Evolutionary conservation across 2,797 vertebrate genomes (phyloP), one percentile per base, ranked within the genome.

Genomic region (Euthynnus affinis): DNA sequence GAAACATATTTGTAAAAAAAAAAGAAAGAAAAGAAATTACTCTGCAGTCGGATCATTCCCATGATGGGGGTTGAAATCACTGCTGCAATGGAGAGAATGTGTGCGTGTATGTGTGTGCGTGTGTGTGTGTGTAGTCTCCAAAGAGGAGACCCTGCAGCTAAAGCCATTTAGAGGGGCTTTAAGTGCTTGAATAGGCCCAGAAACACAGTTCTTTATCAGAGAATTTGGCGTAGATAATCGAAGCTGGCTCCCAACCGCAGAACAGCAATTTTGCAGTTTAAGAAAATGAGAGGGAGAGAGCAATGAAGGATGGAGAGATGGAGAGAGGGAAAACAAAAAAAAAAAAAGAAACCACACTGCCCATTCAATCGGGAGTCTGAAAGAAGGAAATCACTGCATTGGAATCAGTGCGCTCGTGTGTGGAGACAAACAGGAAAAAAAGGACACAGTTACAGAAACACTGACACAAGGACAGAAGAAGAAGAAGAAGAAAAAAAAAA

Each of bases 121-220:
- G 59, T 63, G 72, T 48, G 55, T 68, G 69, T 74, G 37, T 58
- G 17, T 14, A 71, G 61, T 83, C 87, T 89, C 77, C 64, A 79
- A 83, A 89, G 76, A 84, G 76, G 71, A 74, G 78, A 88, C 86
- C 91, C 90, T 82, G 87, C 87, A 93, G 92, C 90, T 89, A 90
- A 84, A 91, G 81, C 85, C 90, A 89, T 93, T 93, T 89, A 92
- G 85, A 86, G 68, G 80, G 78, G 79, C 76, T 91, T 88, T 92
- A 88, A 93, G 91, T 85, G 87, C 86, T 77, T 90, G 77, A 91
- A 91, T 89, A 89, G 87, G 78, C 83, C 85, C 88, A 86, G 82
- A 90, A 91, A 91, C 90, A 87, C 87, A 80, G 83, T 91, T 89
- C 88, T 92, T 91, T 93, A 94, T 93, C 90, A 85, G 83, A 82